Base-by-base conservation (phyloP, 2,113 vertebrate genomes). In the Alligator mississippiensis region DNA sequence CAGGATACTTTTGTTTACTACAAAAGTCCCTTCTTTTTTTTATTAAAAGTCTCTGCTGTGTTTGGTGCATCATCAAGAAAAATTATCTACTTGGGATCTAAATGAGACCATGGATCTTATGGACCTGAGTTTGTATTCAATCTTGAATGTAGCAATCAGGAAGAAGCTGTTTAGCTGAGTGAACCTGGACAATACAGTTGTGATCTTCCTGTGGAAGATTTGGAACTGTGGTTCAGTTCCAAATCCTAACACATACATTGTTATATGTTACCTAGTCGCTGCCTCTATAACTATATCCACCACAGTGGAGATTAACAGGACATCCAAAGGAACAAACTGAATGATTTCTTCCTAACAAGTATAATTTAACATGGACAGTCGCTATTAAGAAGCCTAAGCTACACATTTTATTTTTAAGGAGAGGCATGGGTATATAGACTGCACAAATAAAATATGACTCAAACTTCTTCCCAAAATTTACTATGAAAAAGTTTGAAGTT, bases 41-140 rank as follows among this genome's bases (percentile, higher is more conserved):
- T 55, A 82, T 82, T 92, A 82, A 79, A 57, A 70, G 22, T 89
- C 84, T 96, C 66, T 87, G 21, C 57, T 83, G 2, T 78, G 47
- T 70, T 87, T 38, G 59, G 34, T 87, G 34, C 90, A 89, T 91
- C 94, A 88, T 94, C 77, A 77, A 87, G 74, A 87, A 89, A 87
- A 82, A 92, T 94, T 90, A 95, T 81, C 82, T 79, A 22, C 84
- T 94, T 68, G 89, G 86, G 30, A 93, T 81, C 61, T 94, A 93
- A 88, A 80, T 10, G 84, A 95, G 92, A 47, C 64, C 3, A 1
- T 61, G 93, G 94, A 94, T 87, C 78, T 91, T 6, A 0, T 82
- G 72, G 63, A 90, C 58, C 60, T 11, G 74, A 87, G 70, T 79
- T 93, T 84, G 62, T 93, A 89, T 78, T 60, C 30, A 38, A 47